These are phyloP conservation scores for Cephalopholis sonnerati DNA, from an alignment of 2,113 vertebrate genomes.

Conservation along the genomic window DNA sequence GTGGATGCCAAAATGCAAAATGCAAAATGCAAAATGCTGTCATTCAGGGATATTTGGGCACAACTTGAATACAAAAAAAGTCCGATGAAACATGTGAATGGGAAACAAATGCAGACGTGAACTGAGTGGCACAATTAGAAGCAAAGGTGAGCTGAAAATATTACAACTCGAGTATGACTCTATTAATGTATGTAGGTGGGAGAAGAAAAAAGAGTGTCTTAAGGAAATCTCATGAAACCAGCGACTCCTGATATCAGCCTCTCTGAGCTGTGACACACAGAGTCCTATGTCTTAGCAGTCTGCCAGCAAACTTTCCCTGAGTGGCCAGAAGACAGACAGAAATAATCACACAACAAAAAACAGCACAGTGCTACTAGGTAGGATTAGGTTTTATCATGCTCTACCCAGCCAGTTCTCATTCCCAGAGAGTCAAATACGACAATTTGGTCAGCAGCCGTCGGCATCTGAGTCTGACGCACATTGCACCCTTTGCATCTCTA, in stretches of 20 bases:
- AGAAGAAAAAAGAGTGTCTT: neutral
- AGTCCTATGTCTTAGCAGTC: constrained; percentile 7
- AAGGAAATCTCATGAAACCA: neutral
- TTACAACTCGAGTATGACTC: too few species aligned
- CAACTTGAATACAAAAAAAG: neutral
- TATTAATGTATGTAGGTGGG: neutral
- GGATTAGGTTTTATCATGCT: neutral
- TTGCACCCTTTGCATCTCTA: too few species aligned
- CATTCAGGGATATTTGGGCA: neutral
- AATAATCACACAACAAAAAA: neutral
- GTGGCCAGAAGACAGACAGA: neutral
- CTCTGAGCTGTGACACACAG: neutral
- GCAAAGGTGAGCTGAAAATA: neutral
- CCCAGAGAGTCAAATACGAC: too few species aligned
- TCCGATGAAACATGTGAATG: neutral
- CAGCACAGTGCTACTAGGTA: too few species aligned
- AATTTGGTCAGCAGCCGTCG: too few species aligned
- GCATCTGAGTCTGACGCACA: too few species aligned
- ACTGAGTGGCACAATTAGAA: too few species aligned
- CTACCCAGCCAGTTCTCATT: too few species aligned
- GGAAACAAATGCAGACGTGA: neutral
- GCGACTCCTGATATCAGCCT: neutral
- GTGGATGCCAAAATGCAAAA: too few species aligned
- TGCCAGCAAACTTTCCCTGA: neutral
- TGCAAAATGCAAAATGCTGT: neutral